These are phyloP conservation scores for Lycodopsis pacificus DNA, from an alignment of 2,797 vertebrate genomes.

Conservation along the genomic window DNA sequence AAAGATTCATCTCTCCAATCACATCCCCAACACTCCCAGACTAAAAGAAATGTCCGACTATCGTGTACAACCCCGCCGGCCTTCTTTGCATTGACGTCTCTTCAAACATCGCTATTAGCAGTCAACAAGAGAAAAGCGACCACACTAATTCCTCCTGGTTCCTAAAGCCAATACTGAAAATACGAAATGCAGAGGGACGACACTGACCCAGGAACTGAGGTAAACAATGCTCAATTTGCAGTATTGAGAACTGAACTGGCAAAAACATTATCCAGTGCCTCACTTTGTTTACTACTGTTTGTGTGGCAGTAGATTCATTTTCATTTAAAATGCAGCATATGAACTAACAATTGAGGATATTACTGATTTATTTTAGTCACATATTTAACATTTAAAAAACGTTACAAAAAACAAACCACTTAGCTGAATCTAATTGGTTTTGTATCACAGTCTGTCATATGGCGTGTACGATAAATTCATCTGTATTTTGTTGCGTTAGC, in stretches of 20 bases:
- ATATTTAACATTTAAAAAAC: background rate
- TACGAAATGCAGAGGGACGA: background rate
- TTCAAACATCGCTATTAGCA: background rate
- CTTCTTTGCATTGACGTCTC: background rate
- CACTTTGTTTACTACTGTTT: background rate
- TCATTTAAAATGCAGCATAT: slow-evolving; percentile 3
- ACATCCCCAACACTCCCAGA: background rate
- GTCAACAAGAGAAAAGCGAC: background rate
- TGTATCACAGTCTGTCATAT: background rate
- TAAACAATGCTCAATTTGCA: slow-evolving; percentile 23
- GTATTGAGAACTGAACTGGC: background rate
- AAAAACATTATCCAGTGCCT: background rate
- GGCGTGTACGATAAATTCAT: background rate
- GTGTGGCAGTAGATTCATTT: background rate
- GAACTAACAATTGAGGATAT: background rate
- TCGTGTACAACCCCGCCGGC: background rate
- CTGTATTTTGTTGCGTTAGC: background rate
- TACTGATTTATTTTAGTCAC: background rate
- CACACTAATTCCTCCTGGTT: background rate
- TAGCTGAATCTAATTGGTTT: background rate
- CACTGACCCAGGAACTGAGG: background rate
- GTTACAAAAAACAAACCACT: background rate
- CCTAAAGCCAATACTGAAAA: slow-evolving; percentile 4
- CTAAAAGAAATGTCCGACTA: background rate
- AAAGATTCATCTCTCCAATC: background rate